These are phyloP conservation scores for Nixonia krombeini DNA, from an alignment of 1,140 invertebrate genomes.

Conservation along the genomic window DNA sequence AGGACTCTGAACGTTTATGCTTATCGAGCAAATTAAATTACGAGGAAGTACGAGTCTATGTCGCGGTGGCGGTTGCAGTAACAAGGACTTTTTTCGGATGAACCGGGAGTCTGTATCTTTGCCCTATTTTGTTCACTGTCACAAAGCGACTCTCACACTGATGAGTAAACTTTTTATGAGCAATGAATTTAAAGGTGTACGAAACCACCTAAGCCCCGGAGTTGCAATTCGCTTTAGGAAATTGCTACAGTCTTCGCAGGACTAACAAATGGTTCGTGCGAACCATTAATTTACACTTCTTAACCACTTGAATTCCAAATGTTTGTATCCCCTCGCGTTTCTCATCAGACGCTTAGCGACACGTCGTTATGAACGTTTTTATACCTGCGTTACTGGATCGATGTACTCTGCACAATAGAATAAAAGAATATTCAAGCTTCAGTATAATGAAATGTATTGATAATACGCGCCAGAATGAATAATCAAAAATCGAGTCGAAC, in stretches of 20 bases:
- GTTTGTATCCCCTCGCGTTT: background rate
- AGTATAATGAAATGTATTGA: no score
- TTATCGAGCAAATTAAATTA: no score
- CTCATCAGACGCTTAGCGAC: no score
- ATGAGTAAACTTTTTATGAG: slow-evolving; percentile 10
- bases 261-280: slow-evolving; percentile 8
- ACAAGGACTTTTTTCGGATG: background rate
- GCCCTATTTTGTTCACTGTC: slow-evolving; percentile 9
- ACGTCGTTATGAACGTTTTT: no score
- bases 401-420: no score
- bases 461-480: no score
- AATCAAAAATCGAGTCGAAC: no score
- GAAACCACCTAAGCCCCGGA: slow-evolving; percentile 1
- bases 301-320: background rate
- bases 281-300: slow-evolving; percentile 10
- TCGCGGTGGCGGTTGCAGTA: background rate
- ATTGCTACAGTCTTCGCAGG: slow-evolving; percentile 10
- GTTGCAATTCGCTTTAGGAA: slow-evolving; percentile 2
- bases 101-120: background rate
- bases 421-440: no score
- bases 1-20: no score
- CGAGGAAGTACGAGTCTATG: no score
- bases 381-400: no score
- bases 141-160: slow-evolving; percentile 10
- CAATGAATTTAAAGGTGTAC: slow-evolving; percentile 8